Base-by-base conservation (phyloP, 2,113 vertebrate genomes). In the Colaptes auratus region DNA sequence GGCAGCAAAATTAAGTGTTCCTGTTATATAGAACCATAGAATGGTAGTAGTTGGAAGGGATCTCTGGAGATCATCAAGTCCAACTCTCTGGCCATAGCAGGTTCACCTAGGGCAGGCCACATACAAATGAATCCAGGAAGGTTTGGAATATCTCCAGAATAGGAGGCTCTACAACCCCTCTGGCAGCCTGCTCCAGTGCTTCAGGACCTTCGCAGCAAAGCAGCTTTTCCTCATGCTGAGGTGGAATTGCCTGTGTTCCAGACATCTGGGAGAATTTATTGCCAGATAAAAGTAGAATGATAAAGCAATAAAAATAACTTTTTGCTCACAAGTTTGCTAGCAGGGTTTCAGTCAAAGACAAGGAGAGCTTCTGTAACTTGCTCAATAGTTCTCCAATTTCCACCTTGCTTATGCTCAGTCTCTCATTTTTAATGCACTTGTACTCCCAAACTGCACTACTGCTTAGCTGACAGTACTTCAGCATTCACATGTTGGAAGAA, bases 241-340 rank as follows among this genome's bases (percentile, higher is more conserved):
- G 48, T 50, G 48, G 20, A 50, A 50, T 50, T 50, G 23, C 20
- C 48, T 50, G 21, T 50, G 48, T 21, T 50, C 10, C 48, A 50
- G 48, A 50, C 21, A 50, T 50, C 21, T 23, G 10, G 31, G 61
- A 78, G 53, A 67, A 33, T 92, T 86, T 83, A 93, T 67, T 92
- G 86, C 88, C 82, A 83, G 61, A 82, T 93, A 90, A 86, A 92
- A 74, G 15, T 28, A 59, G 64, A 77, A 42, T 59, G 77, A 73
- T 52, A 92, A 89, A 82, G 79, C 56, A 92, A 21, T n/a, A n/a
- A n/a, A n/a, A n/a, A n/a, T 64, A 90, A 86, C 76, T 72, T 93
- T 56, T 69, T 55, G 15, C 44, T 82, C 56, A 60, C 0, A 5
- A 65, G 36, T 55, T 79, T 56, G 42, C 72, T 83, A 65, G 58